Percentiles rank a stretch among this genome's conserved stretches.
These are phyloP conservation scores for Campopleginae sp. DNA, from an alignment of 2,888 invertebrate genomes.

Conservation along the genomic window DNA sequence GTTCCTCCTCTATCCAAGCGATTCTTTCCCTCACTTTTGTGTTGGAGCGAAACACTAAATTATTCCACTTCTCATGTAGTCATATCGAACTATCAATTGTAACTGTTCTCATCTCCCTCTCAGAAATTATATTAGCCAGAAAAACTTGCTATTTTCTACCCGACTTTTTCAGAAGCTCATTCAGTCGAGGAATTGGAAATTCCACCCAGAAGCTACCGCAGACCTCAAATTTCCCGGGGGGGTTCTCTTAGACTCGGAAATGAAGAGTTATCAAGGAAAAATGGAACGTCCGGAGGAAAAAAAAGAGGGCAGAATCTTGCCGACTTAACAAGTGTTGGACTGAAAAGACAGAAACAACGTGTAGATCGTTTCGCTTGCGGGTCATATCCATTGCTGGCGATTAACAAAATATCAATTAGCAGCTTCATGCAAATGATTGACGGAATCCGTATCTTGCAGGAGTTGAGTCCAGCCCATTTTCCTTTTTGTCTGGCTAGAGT, in stretches of 20 bases:
- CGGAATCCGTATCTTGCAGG: background rate
- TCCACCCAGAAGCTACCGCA: conserved; percentile 6
- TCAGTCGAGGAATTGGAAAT: conserved; percentile 36
- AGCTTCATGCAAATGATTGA: background rate
- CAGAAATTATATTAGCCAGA: conserved; percentile 10
- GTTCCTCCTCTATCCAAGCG: background rate
- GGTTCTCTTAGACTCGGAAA: conserved; percentile 11
- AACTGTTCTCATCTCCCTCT: background rate
- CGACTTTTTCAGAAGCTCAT: conserved; percentile 15
- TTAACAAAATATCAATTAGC: background rate
- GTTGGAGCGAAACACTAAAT: background rate
- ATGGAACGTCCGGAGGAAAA: background rate
- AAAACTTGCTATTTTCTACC: conserved; percentile 8
- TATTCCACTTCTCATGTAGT: conserved; percentile 2
- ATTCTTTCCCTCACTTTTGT: background rate
- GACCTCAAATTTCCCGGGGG: conserved; percentile 41
- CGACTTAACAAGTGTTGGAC: background rate
- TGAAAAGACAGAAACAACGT: background rate
- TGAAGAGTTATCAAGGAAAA: conserved; percentile 17
- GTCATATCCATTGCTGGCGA: background rate
- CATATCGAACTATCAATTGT: conserved; percentile 2
- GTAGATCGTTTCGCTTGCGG: background rate
- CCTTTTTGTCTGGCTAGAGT: background rate
- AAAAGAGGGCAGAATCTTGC: background rate
- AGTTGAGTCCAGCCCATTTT: background rate